Evolutionary conservation across 2,113 vertebrate species (phyloP).

Genomic region (Grus americana): DNA sequence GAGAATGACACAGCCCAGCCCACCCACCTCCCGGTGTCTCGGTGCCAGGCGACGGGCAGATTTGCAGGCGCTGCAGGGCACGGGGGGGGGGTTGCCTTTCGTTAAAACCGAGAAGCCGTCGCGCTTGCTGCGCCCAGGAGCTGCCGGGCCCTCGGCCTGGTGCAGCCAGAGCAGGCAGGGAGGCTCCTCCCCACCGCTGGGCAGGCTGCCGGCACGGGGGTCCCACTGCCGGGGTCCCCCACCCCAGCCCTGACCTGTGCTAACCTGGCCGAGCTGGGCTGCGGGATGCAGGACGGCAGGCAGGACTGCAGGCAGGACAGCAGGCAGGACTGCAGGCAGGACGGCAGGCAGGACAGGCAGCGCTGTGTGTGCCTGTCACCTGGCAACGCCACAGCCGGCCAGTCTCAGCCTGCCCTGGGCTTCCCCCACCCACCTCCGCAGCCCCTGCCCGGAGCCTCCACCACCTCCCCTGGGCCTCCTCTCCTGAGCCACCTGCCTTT

Average conservation of each 20-base stretch:
- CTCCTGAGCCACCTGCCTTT: background rate
- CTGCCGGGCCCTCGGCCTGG: rapidly evolving
- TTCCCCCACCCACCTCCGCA: background rate
- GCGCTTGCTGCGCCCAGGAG: rapidly evolving
- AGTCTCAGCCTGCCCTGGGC: background rate
- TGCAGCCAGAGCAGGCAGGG: background rate
- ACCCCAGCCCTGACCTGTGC: rapidly evolving
- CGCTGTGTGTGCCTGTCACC: background rate
- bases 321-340: background rate
- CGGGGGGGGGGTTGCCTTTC: rapidly evolving
- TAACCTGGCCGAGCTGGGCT: background rate
- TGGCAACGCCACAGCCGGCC: background rate
- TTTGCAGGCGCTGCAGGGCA: background rate
- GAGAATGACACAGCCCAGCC: background rate
- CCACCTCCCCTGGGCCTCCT: background rate
- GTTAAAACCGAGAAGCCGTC: rapidly evolving
- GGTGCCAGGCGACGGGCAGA: rapidly evolving
- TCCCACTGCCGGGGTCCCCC: rapidly evolving
- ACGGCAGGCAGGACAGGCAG: background rate
- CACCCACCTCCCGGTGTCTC: rapidly evolving
- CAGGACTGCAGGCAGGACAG: background rate
- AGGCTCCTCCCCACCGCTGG: background rate
- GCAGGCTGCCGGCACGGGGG: rapidly evolving
- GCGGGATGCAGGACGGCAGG: background rate
- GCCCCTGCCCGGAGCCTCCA: background rate